Evolutionary conservation across 2,113 vertebrate species (phyloP).

Genomic region (Ctenodactylus gundi): DNA sequence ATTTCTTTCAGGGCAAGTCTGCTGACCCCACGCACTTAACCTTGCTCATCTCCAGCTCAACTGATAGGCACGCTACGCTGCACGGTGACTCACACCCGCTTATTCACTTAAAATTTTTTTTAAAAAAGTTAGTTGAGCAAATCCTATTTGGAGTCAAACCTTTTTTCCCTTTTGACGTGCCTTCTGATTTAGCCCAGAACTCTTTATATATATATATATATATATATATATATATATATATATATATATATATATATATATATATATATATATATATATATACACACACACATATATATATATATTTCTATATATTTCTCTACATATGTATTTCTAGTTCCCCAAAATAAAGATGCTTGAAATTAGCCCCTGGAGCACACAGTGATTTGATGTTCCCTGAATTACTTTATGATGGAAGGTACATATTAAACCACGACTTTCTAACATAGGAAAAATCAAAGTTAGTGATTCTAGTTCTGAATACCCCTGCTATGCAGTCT

Average conservation of each 20-base stretch:
- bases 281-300: too few species aligned
- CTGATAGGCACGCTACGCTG: not conserved
- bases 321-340: too few species aligned
- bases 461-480: not conserved
- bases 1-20: not conserved
- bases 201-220: too few species aligned
- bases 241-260: too few species aligned
- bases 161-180: not conserved
- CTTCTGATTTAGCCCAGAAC: not conserved
- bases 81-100: not conserved
- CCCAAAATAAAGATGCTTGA: not conserved
- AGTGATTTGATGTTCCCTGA: not conserved
- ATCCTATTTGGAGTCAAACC: not conserved
- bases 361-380: not conserved
- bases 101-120: not conserved
- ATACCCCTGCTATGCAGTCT: not conserved
- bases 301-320: too few species aligned
- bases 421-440: not conserved
- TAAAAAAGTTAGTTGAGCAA: not conserved
- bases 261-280: too few species aligned
- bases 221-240: too few species aligned
- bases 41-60: slow-evolving; percentile 6
- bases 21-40: not conserved
- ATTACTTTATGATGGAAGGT: not conserved
- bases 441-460: not conserved